Percentiles rank a stretch among this genome's conserved stretches.
phyloP scores from a whole-genome alignment of 2,113 vertebrate species.

The Nycticorax nycticorax region DNA sequence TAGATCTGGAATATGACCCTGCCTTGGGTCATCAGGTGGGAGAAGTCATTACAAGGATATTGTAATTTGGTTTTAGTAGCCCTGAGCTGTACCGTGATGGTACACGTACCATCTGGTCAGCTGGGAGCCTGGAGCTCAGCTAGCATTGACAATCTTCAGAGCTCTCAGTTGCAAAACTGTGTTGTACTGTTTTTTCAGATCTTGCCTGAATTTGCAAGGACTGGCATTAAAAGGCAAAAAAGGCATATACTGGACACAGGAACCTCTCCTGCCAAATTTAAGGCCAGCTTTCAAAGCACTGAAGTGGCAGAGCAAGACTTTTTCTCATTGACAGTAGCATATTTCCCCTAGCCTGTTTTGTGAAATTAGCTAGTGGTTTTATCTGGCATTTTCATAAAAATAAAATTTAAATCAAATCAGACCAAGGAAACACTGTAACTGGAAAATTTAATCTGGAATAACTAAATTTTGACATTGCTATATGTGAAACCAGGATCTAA shows the following conservation, averaged over 20 bases:
- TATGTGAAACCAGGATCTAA: not conserved
- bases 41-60: not conserved
- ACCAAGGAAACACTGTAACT: not conserved
- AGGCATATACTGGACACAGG: not conserved
- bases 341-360: not conserved
- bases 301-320: not conserved
- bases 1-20: not conserved
- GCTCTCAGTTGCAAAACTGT: not conserved
- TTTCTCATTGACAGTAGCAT: not conserved
- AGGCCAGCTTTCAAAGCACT: not conserved
- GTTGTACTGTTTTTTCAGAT: not conserved
- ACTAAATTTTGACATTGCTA: not conserved
- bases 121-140: not conserved
- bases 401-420: not conserved
- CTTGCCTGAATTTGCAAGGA: not conserved
- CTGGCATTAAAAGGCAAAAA: not conserved
- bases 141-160: not conserved
- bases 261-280: not conserved
- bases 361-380: not conserved
- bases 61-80: not conserved
- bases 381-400: not conserved
- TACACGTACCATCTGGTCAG: rapidly evolving
- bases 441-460: not conserved
- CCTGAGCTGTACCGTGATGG: not conserved
- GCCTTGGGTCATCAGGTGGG: not conserved